Evolutionary conservation across 2,888 invertebrate species (phyloP), one percentile per base, ranked within the genome.

Genomic region (Sepioteuthis lessoniana): DNA sequence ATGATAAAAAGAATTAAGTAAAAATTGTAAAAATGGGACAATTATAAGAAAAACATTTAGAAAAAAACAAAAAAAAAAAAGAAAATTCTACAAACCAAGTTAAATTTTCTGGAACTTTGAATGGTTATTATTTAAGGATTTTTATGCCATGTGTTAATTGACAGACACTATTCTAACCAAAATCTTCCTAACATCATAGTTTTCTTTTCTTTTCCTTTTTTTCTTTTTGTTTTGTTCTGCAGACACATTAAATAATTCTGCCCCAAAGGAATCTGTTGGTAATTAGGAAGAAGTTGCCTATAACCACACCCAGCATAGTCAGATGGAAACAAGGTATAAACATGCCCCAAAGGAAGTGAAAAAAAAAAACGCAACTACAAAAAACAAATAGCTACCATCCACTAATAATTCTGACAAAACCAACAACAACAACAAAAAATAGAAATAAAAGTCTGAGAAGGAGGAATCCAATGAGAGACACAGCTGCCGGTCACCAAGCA

Each of bases 221-320:
- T 60, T 31, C 4, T 60, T 60, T 60, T 31, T 60, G 3, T 55
- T 25, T 55, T 28, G 21, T 31, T 76, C 76, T 76, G n/a, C 76
- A 76, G 35, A 76, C 7, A 19, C n/a, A 76, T 76, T n/a, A 76
- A 31, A 76, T 76, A 76, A 76, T 76, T n/a, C 76, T 35, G 16
- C n/a, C n/a, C 76, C n/a, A 16, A 76, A 76, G 19, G 76, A 76
- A 76, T 76, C 76, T 76, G 76, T 16, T 16, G n/a, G n/a, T 76
- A 76, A 76, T 76, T 76, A n/a, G 76, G 10, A 76, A 76, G 76
- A 76, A 25, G n/a, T 76, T 76, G 19, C n/a, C 35, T 2, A n/a
- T 76, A 76, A 76, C 76, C 76, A 35, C 76, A 76, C 76, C 76
- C 76, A 35, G n/a, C 76, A n/a, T 76, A n/a, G 76, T n/a, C 76